Base-by-base conservation (phyloP, 2,797 vertebrate genomes). In the Dendrocincla fuliginosa region DNA sequence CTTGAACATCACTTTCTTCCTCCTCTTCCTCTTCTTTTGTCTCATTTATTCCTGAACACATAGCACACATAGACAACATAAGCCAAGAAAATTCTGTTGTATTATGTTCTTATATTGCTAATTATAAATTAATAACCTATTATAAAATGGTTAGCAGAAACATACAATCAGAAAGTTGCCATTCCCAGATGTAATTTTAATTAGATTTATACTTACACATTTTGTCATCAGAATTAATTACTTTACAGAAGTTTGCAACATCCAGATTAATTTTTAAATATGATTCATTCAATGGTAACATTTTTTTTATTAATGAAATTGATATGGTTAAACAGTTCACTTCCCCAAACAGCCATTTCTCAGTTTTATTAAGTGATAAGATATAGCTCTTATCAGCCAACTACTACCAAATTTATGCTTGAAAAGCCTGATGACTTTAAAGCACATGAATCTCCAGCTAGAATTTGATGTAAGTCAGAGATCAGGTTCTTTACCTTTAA, bases 1-100 rank as follows among this genome's bases (percentile, higher is more conserved):
- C 99, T 96, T 99, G 99, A 52, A 99, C 97, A 91, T 99, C 99
- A 85, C 98, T 98, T 73, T 75, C 95, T 22, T 98, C 97, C 18
- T 98, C 98, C 39, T 46, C 50, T 55, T 98, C 98, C 61, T 97
- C 95, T 63, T 97, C 93, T 60, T 92, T 50, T 71, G 81, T 91
- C 8, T 98, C 97, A 97, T 98, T 99, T 87, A 97, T 92, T 96
- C 98, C 99, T 99, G 85, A 92, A 95, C 52, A 96, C 37, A 84
- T 41, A 93, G 41, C 18, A 71, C 32, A 93, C 14, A n/a, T 8
- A 93, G 68, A 60, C 46, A 89, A 89, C 17, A 92, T 7, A 56
- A 89, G 46, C 6, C 27, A 84, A 92, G 56, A 56, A 65, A 85
- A 22, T 68, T 87, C 6, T 28, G 42, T 50, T 83, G 39, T 35